phyloP scores from a whole-genome alignment of 2,888 invertebrate genomes.

The Clitarchus hookeri region DNA sequence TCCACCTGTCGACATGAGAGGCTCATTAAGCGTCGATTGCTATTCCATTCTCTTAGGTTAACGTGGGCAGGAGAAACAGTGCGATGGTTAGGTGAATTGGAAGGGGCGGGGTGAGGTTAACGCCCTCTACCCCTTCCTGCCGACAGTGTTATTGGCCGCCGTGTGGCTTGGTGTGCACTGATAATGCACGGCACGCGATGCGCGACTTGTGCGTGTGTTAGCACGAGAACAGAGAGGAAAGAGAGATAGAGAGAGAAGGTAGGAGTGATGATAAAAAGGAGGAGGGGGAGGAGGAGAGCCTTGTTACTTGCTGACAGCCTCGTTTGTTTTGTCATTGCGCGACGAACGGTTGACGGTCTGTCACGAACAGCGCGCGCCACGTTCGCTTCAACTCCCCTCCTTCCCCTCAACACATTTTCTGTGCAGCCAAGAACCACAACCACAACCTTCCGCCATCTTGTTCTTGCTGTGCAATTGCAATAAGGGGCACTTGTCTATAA shows the following conservation, averaged over 20 bases:
- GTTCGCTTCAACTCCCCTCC: not conserved
- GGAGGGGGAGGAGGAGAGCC: not conserved
- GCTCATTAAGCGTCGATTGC: too few relatives aligned
- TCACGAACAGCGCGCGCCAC: not conserved
- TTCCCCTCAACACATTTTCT: not conserved
- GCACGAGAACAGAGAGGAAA: too few relatives aligned
- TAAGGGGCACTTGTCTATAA: too few relatives aligned
- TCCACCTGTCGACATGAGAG: too few relatives aligned
- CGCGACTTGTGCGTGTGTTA: not conserved
- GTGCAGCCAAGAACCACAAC: not conserved
- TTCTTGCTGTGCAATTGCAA: not conserved
- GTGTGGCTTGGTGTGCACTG: not conserved
- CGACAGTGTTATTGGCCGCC: too few relatives aligned
- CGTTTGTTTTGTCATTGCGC: conserved; percentile 2
- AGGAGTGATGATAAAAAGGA: not conserved
- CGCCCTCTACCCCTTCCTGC: too few relatives aligned
- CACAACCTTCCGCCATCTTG: not conserved
- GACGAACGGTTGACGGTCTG: not conserved
- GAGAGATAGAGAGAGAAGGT: not conserved
- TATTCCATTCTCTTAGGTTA: too few relatives aligned
- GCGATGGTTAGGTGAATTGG: too few relatives aligned
- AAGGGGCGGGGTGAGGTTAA: too few relatives aligned
- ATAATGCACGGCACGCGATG: not conserved
- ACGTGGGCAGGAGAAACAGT: too few relatives aligned
- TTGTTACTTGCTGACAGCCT: conserved; percentile 7